Conservation (phyloP, 2,888 invertebrate genomes). For the Limnephilus lunatus region DNA sequence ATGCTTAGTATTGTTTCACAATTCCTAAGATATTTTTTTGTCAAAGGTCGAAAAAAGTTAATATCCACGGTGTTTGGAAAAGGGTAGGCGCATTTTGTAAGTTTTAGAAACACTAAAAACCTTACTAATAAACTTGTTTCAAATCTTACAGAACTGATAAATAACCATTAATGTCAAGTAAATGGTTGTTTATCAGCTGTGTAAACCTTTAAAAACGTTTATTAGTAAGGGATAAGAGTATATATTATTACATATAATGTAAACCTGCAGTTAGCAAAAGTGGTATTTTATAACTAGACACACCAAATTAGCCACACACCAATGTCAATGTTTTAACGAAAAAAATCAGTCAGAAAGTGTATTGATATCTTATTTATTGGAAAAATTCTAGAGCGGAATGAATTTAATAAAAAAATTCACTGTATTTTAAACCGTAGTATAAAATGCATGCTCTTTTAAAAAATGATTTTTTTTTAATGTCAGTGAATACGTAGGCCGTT, state of each 20-base stretch:
- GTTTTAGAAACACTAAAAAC: neutral
- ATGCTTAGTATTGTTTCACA: too few relatives aligned
- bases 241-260: neutral
- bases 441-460: neutral
- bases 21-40: too few relatives aligned
- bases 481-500: neutral
- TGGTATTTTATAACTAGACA: neutral
- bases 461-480: neutral
- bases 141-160: too few relatives aligned
- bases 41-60: neutral
- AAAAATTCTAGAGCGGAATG: neutral
- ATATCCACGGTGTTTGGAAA: neutral
- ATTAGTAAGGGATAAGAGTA: neutral
- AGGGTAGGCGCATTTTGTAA: neutral
- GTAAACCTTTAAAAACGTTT: too few relatives aligned
- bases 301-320: neutral
- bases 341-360: neutral
- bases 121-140: too few relatives aligned
- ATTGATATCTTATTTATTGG: neutral
- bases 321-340: neutral
- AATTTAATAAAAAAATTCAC: neutral
- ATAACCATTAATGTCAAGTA: too few relatives aligned
- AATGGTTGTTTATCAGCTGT: too few relatives aligned
- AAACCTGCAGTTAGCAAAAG: neutral
- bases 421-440: conserved; percentile 2